Evolutionary conservation across 2,888 invertebrate species (phyloP).

Genomic region (Byasa hedistus): DNA sequence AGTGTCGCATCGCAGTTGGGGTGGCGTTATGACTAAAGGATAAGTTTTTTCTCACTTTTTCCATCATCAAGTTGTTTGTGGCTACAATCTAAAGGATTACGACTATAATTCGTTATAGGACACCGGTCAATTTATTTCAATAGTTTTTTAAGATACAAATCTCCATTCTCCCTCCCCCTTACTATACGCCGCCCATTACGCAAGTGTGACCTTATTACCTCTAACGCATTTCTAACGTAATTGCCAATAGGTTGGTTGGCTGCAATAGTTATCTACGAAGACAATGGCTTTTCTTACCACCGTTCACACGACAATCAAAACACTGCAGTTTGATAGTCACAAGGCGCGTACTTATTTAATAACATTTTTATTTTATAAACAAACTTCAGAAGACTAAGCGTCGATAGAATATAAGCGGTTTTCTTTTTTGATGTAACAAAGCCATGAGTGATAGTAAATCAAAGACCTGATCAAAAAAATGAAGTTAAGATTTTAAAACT

Average conservation of each 20-base stretch:
- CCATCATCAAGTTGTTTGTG: too few relatives aligned
- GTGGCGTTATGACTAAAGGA: too few relatives aligned
- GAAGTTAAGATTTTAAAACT: too few relatives aligned
- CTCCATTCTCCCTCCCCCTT: neutral
- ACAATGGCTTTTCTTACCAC: constrained; percentile 39
- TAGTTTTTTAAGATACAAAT: neutral
- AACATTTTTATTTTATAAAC: constrained; percentile 28
- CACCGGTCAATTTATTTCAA: too few relatives aligned
- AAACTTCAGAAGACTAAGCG: constrained; percentile 1
- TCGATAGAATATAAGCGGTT: too few relatives aligned
- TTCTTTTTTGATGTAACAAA: too few relatives aligned
- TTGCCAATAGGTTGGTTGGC: constrained; percentile 38
- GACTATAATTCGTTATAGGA: too few relatives aligned
- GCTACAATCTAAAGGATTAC: too few relatives aligned
- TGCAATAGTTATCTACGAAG: constrained; percentile 40
- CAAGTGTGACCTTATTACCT: constrained; percentile 34
- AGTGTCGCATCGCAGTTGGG: too few relatives aligned
- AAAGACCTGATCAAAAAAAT: too few relatives aligned
- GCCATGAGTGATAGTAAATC: too few relatives aligned
- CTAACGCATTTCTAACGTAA: constrained; percentile 38
- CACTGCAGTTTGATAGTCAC: constrained; percentile 41
- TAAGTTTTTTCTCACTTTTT: too few relatives aligned
- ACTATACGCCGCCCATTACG: constrained; percentile 4
- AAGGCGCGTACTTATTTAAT: constrained; percentile 32
- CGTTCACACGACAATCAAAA: constrained; percentile 65